Conservation (phyloP, 2,113 vertebrate species). For the Tricholaema leucomelas region DNA sequence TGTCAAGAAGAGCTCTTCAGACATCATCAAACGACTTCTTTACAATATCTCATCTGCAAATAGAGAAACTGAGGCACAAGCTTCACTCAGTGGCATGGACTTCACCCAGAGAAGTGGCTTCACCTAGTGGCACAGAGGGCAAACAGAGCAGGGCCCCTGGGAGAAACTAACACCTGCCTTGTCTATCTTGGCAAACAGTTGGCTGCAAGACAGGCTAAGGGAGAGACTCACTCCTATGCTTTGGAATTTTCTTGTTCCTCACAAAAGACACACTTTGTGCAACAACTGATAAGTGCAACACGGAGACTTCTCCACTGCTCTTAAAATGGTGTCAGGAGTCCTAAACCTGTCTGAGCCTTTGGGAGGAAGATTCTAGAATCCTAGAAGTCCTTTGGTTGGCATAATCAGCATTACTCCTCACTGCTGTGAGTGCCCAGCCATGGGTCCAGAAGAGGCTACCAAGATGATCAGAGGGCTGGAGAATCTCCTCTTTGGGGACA, state of each 20-base stretch:
- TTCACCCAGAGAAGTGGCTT: background rate
- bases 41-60: background rate
- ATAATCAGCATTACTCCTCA: too few species aligned
- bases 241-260: background rate
- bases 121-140: fast-evolving
- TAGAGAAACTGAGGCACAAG: background rate
- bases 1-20: background rate
- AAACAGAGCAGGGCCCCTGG: background rate
- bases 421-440: too few species aligned
- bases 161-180: background rate
- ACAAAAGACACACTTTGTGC: background rate
- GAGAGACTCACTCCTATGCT: background rate
- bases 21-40: background rate
- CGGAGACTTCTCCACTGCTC: background rate
- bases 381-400: too few species aligned
- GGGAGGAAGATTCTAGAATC: background rate
- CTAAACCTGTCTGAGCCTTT: background rate
- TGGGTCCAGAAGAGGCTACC: too few species aligned
- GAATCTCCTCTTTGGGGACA: too few species aligned
- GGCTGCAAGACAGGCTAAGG: background rate
- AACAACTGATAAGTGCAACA: fast-evolving
- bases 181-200: background rate
- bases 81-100: background rate
- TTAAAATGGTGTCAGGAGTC: background rate
- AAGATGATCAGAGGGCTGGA: too few species aligned